phyloP scores from a whole-genome alignment of 2,797 vertebrate genomes.

The Lepilemur septentrionalis region DNA sequence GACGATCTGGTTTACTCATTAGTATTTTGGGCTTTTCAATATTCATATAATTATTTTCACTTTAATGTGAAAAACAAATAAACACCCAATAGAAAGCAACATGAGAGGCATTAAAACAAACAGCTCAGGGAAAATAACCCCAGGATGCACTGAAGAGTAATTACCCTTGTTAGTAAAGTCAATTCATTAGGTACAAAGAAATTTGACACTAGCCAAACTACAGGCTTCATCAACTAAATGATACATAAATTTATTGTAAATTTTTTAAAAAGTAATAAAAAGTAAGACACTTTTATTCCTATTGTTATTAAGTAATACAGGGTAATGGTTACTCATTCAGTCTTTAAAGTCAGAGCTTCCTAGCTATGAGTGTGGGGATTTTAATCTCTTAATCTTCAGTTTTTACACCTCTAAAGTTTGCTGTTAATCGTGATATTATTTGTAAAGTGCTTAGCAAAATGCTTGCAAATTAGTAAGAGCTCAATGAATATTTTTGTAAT shows the following conservation, averaged over 20 bases:
- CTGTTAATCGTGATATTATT: neutral
- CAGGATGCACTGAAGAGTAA: neutral
- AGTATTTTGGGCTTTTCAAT: neutral
- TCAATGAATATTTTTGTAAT: neutral
- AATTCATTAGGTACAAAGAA: neutral
- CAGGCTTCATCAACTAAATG: neutral
- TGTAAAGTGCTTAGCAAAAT: neutral
- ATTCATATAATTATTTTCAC: neutral
- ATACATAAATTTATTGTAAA: neutral
- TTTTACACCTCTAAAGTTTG: neutral
- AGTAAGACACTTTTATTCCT: neutral
- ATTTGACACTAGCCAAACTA: neutral
- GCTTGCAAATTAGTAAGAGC: neutral
- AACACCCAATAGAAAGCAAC: neutral
- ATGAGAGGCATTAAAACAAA: neutral
- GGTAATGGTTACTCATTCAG: neutral
- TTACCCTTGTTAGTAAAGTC: neutral
- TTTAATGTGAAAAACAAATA: conserved; percentile 23
- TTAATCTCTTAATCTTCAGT: neutral
- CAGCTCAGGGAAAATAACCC: neutral
- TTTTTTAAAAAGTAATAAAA: neutral
- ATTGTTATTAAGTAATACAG: neutral
- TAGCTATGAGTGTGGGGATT: neutral
- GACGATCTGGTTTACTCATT: neutral
- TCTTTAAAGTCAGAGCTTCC: neutral